phyloP scores from a whole-genome alignment of 2,797 vertebrate genomes.

The Leptoclinus maculatus region DNA sequence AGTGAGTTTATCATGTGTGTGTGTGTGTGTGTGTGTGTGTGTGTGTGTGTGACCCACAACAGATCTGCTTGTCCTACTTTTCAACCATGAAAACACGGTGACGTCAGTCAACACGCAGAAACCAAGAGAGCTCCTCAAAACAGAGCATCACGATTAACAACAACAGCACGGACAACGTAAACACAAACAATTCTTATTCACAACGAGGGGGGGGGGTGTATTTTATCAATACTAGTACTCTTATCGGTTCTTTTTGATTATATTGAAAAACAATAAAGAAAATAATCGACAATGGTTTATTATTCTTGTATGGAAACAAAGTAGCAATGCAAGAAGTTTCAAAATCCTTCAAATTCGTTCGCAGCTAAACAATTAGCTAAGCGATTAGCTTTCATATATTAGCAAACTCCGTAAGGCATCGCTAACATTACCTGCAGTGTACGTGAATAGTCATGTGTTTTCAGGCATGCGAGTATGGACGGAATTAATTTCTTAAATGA shows the following conservation, averaged over 20 bases:
- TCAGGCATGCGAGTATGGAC: too few species aligned
- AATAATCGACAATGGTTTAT: neutral
- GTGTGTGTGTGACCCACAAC: constrained; percentile 50
- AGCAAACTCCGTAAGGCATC: neutral
- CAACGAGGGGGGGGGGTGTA: neutral
- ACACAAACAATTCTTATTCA: constrained; percentile 5
- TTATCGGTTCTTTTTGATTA: neutral
- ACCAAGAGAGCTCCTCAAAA: constrained; percentile 4
- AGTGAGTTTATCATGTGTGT: neutral
- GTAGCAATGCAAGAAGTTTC: neutral
- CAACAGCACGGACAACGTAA: neutral
- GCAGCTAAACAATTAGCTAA: neutral
- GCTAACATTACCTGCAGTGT: neutral
- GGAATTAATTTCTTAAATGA: too few species aligned
- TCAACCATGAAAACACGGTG: constrained; percentile 49
- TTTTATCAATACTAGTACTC: neutral
- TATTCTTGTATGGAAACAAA: neutral
- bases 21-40: constrained; percentile 9
- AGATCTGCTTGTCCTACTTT: constrained; percentile 63
- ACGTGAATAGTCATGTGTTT: too few species aligned
- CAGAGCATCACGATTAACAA: neutral
- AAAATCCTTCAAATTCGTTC: neutral
- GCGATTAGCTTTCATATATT: neutral
- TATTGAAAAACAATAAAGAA: neutral
- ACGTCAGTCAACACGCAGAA: constrained; percentile 43